Conservation (phyloP, 30 jellyfish, hydroid and myxozoan genomes). For the Cassiopea xamachana region DNA sequence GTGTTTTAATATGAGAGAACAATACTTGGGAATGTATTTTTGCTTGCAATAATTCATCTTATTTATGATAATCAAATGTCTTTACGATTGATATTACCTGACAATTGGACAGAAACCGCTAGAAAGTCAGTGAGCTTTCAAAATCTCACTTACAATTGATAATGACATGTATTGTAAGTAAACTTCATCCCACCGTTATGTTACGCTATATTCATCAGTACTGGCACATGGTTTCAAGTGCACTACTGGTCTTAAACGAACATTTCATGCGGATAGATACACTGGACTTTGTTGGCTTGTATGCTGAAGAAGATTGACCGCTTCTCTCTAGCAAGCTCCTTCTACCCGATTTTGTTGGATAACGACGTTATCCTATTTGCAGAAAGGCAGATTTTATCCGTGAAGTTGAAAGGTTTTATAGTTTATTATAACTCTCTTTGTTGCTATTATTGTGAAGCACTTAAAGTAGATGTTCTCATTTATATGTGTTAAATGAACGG, state of each 20-base stretch:
- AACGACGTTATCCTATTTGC: too few species aligned
- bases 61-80: neutral
- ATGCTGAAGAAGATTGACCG: neutral
- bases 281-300: neutral
- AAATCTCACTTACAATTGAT: conserved; percentile 11
- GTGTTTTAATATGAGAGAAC: neutral
- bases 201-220: neutral
- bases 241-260: neutral
- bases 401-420: too few species aligned
- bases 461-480: too few species aligned
- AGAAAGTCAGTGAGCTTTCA: neutral
- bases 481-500: too few species aligned
- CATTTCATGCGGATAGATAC: neutral
- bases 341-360: too few species aligned
- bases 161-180: conserved; percentile 26
- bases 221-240: neutral
- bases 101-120: conserved; percentile 27
- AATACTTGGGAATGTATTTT: neutral
- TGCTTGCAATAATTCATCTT: neutral
- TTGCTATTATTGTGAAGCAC: too few species aligned
- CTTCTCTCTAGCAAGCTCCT: neutral
- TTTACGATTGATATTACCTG: conserved; percentile 2
- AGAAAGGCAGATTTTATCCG: too few species aligned
- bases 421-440: too few species aligned
- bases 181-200: neutral